These are phyloP conservation scores for Cavia aperea DNA, from an alignment of 2,113 vertebrate species.

Conservation along the genomic window DNA sequence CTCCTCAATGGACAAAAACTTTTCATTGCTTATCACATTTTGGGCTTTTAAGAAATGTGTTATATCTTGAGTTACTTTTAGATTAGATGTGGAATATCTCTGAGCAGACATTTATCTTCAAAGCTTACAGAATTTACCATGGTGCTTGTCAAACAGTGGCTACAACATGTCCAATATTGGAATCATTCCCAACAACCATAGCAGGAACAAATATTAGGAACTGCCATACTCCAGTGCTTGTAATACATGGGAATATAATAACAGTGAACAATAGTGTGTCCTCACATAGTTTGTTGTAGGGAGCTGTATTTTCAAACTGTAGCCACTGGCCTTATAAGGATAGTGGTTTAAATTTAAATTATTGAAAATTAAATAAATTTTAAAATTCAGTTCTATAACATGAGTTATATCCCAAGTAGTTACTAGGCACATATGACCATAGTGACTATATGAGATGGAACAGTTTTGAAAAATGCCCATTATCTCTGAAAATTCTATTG, in stretches of 20 bases:
- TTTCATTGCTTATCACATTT: background rate
- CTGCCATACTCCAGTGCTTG: background rate
- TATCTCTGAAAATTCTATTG: background rate
- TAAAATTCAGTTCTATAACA: background rate
- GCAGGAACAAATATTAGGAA: background rate
- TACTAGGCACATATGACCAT: background rate
- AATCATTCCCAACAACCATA: background rate
- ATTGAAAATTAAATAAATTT: constrained; percentile 4
- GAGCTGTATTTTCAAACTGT: background rate
- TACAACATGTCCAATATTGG: background rate
- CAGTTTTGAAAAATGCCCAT: background rate
- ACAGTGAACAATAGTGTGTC: background rate
- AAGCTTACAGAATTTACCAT: background rate
- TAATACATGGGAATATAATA: background rate
- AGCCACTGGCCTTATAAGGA: background rate
- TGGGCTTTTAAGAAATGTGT: background rate
- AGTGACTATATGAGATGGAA: background rate
- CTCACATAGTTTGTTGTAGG: background rate
- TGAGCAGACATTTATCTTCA: background rate
- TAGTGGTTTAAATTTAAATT: background rate
- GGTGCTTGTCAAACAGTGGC: background rate
- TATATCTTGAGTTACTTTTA: background rate
- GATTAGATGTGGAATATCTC: background rate
- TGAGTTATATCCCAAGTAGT: background rate
- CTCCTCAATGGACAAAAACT: background rate